A percentile compares a stretch with the other conserved stretches of the same genome.
Conservation (phyloP, 2,797 vertebrate species). For the Falco columbarius region DNA sequence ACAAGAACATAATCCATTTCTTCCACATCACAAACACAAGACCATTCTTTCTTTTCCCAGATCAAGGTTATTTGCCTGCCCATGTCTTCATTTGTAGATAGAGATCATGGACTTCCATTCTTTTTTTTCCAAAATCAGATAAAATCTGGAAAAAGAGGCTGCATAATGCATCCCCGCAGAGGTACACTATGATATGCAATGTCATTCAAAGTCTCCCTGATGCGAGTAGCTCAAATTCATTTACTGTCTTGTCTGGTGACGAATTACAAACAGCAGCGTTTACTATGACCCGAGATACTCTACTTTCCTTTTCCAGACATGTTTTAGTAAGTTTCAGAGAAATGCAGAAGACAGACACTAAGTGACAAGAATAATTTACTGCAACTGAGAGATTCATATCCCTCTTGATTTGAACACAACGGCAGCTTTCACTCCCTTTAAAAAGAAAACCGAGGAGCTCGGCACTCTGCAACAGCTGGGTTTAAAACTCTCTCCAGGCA, state of each 20-base stretch:
- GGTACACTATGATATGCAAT: neutral
- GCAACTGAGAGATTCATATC: neutral
- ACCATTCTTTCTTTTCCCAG: neutral
- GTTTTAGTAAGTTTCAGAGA: neutral
- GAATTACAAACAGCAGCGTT: neutral
- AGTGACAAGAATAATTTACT: neutral
- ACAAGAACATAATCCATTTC: neutral
- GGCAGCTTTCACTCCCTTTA: neutral
- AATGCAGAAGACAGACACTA: neutral
- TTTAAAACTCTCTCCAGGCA: neutral
- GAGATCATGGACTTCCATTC: neutral
- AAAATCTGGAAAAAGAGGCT: neutral
- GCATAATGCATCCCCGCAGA: neutral
- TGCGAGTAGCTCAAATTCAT: neutral
- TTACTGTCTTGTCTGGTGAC: neutral
- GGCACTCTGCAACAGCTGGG: rapidly evolving
- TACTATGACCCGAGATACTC: neutral
- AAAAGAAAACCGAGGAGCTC: neutral
- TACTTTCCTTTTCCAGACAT: neutral
- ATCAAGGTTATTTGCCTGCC: neutral
- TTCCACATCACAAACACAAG: neutral
- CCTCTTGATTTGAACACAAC: neutral
- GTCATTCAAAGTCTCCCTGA: neutral
- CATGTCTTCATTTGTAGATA: neutral
- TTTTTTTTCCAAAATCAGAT: neutral